Evolutionary conservation across 1,140 invertebrate genomes (phyloP), one percentile per base, ranked within the genome.

Genomic region (Drosophila sp.): DNA sequence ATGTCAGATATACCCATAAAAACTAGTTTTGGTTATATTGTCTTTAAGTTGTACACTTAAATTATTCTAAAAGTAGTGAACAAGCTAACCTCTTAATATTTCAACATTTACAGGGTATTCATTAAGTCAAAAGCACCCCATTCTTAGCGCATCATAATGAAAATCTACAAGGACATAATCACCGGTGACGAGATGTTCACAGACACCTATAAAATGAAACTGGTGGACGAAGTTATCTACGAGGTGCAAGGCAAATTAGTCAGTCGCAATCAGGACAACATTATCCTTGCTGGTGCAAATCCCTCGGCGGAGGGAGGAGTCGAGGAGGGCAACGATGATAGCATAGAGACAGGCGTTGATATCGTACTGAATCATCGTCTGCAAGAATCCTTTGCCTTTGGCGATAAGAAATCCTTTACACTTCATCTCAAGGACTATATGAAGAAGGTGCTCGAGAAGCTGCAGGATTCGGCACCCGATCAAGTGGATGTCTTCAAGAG

Each of bases 151-250:
- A 4, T 9, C 94, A 94, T 91, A 93, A 98, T 98, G 97, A 97
- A 94, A 92, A 97, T 99, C 93, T 98, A 95, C 94, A 98, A 98
- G 94, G 97, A 98, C 94, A 94, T 97, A 93, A 96, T 98, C 92
- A 92, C 93, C 97, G 97, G 97, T 80, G 98, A 99, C 92, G 98
- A 99, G 93, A 97, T 99, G 96, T 98, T 98, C 93, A 98, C 98
- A 34, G 98, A 99, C 93, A 96, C 97, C 11, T 98, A 97, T 92
- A 98, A 97, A 93, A 95, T 98, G 66, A 98, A 98, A 91, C 92
- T 99, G 50, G 93, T 99, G 8, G 97, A 99, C 91, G 96, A 98
- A 91, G 97, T 98, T 16, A 91, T 99, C 41, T 99, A 98, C 87
- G 98, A 99, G 95, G 98, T 99, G 29, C 96, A 97, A 91, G 98